Percentiles rank a stretch among this genome's conserved stretches.
phyloP scores from a whole-genome alignment of 2,797 vertebrate genomes.

The Hirundo rustica region DNA sequence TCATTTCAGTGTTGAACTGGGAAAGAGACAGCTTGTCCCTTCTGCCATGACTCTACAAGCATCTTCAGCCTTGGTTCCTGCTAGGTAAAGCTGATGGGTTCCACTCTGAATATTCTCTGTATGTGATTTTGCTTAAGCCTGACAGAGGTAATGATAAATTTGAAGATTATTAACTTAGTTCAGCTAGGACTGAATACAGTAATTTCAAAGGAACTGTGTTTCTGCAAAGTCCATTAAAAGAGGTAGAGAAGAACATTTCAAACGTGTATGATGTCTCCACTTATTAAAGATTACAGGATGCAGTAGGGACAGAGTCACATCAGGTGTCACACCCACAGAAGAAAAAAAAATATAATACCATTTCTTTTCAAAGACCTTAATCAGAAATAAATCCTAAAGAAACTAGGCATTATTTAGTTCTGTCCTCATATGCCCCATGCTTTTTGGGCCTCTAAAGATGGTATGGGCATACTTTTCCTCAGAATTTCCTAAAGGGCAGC shows the following conservation, averaged over 20 bases:
- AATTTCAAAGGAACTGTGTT: background rate
- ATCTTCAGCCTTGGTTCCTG: background rate
- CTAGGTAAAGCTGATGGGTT: background rate
- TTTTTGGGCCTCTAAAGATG: background rate
- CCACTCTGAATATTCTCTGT: background rate
- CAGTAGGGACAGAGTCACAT: background rate
- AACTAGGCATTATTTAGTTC: background rate
- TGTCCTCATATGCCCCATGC: background rate
- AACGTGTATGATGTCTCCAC: background rate
- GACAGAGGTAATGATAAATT: background rate
- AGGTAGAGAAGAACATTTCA: background rate
- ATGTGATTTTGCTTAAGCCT: background rate
- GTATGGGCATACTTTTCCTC: background rate
- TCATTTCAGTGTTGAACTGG: background rate
- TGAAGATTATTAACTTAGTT: background rate
- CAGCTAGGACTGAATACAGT: background rate
- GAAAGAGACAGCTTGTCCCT: background rate
- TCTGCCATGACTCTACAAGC: background rate
- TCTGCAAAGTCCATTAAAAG: background rate
- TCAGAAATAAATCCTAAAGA: background rate
- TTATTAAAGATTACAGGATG: background rate
- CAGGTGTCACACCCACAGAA: background rate
- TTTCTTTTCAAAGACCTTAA: background rate
- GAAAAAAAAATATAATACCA: background rate
- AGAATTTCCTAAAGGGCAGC: background rate